Conservation (phyloP, 2,113 vertebrate species). For the Baryphthengus martii region DNA sequence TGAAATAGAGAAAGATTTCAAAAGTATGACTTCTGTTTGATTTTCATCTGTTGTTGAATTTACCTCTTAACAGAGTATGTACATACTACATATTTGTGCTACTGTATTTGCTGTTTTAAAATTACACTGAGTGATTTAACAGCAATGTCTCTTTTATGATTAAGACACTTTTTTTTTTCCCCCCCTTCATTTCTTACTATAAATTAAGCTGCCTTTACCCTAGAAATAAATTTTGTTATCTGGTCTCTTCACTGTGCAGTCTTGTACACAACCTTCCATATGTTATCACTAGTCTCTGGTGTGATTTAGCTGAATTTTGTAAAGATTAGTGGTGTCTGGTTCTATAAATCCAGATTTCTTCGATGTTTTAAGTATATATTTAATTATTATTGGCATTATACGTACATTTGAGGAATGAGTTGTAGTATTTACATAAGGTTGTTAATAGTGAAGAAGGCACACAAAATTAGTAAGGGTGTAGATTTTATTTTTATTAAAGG, state of each 20-base stretch:
- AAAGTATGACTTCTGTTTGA: neutral
- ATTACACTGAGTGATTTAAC: neutral
- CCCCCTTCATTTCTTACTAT: neutral
- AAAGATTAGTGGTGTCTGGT: neutral
- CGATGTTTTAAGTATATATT: neutral
- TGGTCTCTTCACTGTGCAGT: neutral
- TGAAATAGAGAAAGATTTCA: neutral
- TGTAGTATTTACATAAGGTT: neutral
- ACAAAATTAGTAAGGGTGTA: neutral
- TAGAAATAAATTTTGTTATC: neutral
- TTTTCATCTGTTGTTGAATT: accelerated
- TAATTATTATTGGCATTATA: neutral
- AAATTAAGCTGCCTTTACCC: neutral
- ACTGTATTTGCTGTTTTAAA: neutral
- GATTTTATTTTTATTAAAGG: neutral
- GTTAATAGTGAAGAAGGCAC: neutral
- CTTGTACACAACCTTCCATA: neutral
- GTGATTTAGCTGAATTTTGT: neutral
- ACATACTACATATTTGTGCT: neutral
- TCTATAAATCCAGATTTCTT: neutral
- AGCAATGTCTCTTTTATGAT: accelerated
- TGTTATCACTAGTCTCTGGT: accelerated
- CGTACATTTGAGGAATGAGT: neutral
- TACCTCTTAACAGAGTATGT: accelerated
- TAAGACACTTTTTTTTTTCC: neutral